Base-by-base conservation (phyloP, 2,113 vertebrate genomes). In the Dicerorhinus sumatrensis region DNA sequence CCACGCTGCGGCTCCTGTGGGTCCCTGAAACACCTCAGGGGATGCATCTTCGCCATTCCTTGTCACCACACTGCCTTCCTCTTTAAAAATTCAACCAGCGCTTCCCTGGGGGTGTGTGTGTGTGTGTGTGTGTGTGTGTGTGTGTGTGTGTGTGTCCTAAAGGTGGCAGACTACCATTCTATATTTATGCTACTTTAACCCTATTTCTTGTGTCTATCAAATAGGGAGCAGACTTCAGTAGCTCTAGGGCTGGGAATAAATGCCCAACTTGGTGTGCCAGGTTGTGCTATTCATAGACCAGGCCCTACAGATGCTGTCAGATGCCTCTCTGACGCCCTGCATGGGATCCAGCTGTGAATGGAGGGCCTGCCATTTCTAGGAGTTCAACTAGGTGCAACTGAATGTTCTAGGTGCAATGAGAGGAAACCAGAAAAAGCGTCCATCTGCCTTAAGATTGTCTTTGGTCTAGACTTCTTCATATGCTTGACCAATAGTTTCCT, bases 151-250 rank as follows among this genome's bases (percentile, higher is more conserved):
- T 83, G n/a, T 81, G n/a, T 87, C 86, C 67, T 91, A 93, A 75
- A 93, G 83, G 94, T 83, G 87, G 69, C 89, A 96, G 97, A 92
- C 86, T 39, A 31, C 54, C 77, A 87, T 77, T 90, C 83, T 97
- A 39, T 89, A 72, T 84, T 95, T 93, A 84, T 84, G 69, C 75
- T 62, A 46, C 69, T 95, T 85, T 80, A 90, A 92, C n/a, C 92
- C 29, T 67, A 54, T 93, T 94, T 85, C 46, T 69, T 54, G 69
- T 12, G 39, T 84, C 69, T 93, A 12, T 91, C 67, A 93, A 91
- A 93, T 54, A 58, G 72, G 67, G 80, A 97, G 80, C 88, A 85
- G 89, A 93, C 79, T 90, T 89, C 72, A 63, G 51, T 73, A 90
- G 92, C 72, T 84, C 42, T 62, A 27, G 48, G 96, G 89, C 77